A percentile compares a stretch with the other conserved stretches of the same genome.
Evolutionary conservation across 2,797 vertebrate genomes (phyloP).

Genomic region (Rhabdomys pumilio): DNA sequence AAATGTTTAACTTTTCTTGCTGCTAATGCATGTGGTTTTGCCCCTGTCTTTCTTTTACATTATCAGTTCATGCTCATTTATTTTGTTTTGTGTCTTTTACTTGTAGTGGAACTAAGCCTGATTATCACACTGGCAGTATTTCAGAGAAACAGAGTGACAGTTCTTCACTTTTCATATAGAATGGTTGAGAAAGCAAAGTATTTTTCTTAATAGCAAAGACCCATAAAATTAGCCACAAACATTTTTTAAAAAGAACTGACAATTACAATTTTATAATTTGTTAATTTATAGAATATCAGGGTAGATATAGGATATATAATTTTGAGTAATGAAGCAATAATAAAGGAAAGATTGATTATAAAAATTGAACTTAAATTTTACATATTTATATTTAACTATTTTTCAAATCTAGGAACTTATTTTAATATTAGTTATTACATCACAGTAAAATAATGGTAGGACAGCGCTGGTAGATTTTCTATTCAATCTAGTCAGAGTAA

Average conservation of each 20-base stretch:
- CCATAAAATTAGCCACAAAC: not conserved
- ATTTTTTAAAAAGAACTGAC: not conserved
- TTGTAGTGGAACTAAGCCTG: not conserved
- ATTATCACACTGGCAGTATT: slow-evolving; percentile 16
- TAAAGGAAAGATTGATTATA: not conserved
- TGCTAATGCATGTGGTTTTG: not conserved
- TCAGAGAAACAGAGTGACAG: not conserved
- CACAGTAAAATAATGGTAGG: not conserved
- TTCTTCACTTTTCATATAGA: not conserved
- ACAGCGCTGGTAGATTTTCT: not conserved
- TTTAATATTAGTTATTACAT: not conserved
- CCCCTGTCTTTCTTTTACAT: not conserved
- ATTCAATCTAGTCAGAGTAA: not conserved
- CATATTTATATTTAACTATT: not conserved
- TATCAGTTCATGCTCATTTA: not conserved
- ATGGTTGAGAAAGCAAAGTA: not conserved
- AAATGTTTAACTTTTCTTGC: not conserved
- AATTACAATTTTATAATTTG: not conserved
- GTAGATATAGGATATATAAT: too few relatives aligned
- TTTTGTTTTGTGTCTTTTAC: not conserved
- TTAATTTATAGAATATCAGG: not conserved
- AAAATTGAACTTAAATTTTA: not conserved
- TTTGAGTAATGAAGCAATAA: not conserved
- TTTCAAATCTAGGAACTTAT: not conserved
- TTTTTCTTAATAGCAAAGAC: not conserved